Percentiles rank a stretch among this genome's conserved stretches.
Evolutionary conservation across 1,140 invertebrate species (phyloP).

Genomic region (Dendrolimus kikuchii): DNA sequence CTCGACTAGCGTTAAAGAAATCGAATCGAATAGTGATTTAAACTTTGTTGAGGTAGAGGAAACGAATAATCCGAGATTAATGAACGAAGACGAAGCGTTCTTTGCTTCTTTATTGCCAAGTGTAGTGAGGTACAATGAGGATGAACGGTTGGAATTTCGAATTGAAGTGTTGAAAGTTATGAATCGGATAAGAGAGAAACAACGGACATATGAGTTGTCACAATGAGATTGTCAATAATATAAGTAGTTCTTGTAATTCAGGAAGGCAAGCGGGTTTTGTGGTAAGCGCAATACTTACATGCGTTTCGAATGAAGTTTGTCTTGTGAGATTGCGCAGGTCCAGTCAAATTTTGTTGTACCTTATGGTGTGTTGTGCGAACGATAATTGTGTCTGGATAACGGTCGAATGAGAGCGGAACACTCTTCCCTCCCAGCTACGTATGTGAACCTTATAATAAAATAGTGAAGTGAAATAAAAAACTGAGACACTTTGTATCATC

Average conservation of each 20-base stretch:
- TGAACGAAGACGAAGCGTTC: constrained; percentile 65
- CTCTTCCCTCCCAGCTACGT: no score
- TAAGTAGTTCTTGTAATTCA: not conserved
- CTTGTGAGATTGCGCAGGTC: no score
- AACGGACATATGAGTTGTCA: constrained; percentile 17
- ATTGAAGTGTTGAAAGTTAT: constrained; percentile 56
- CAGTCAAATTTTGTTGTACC: no score
- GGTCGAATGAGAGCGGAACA: no score
- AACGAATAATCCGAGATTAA: constrained; percentile 39
- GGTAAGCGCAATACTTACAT: no score
- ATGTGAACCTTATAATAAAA: no score
- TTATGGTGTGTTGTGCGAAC: no score
- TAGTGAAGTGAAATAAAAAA: no score
- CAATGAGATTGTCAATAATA: not conserved
- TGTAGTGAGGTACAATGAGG: constrained; percentile 54
- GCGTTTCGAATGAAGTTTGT: no score
- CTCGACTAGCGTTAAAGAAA: not conserved
- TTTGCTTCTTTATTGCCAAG: constrained; percentile 57
- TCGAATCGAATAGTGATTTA: constrained; percentile 22
- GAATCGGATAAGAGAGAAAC: constrained; percentile 51
- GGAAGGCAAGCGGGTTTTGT: not conserved
- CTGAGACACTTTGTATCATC: no score
- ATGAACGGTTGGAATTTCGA: constrained; percentile 56
- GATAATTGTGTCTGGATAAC: no score
- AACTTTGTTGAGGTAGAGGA: constrained; percentile 43